A percentile compares a stretch with the other conserved stretches of the same genome.
phyloP scores from a whole-genome alignment of 2,888 invertebrate genomes.

The Xestia sexstrigata region DNA sequence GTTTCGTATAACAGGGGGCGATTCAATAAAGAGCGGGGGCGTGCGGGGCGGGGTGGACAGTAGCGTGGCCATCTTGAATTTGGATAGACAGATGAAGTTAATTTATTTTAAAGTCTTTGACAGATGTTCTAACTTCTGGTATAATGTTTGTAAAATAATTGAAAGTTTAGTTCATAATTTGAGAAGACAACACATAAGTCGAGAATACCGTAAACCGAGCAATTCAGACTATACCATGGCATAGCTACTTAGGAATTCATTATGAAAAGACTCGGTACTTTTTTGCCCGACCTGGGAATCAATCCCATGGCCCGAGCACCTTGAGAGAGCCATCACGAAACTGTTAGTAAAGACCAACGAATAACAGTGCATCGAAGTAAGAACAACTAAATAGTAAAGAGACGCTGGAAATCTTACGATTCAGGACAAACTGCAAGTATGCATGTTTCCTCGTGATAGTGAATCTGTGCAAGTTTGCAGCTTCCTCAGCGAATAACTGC shows the following conservation, averaged over 20 bases:
- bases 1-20: constrained; percentile 58
- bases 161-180: not conserved
- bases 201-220: not conserved
- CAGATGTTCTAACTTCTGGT: not conserved
- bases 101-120: constrained; percentile 20
- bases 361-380: not conserved
- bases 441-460: constrained; percentile 32
- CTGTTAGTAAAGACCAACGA: not conserved
- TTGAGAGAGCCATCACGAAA: not conserved
- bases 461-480: constrained; percentile 47
- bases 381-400: not conserved
- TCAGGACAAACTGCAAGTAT: constrained; percentile 14
- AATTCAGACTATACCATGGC: not conserved
- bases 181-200: too few relatives aligned
- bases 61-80: constrained; percentile 53
- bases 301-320: not conserved
- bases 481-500: constrained; percentile 32
- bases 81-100: constrained; percentile 32
- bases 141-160: not conserved
- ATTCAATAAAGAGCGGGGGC: constrained; percentile 56
- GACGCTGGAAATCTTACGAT: constrained; percentile 17
- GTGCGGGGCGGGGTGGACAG: not conserved
- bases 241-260: not conserved
- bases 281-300: not conserved
- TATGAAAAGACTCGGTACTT: not conserved